Conservation (phyloP, 2,113 vertebrate genomes). For the Scalopus aquaticus region DNA sequence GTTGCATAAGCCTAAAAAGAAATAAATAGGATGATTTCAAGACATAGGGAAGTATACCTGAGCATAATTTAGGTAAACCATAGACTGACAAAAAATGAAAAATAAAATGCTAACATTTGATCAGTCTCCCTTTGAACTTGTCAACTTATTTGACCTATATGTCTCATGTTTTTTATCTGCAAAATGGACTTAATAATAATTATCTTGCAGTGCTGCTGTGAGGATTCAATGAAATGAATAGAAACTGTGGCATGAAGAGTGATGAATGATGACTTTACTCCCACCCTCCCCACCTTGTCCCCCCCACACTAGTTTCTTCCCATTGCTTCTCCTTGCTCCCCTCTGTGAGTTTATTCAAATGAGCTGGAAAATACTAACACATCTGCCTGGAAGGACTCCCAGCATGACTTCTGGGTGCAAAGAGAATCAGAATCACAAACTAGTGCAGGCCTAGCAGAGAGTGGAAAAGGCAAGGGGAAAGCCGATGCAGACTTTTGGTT, state of each 20-base stretch:
- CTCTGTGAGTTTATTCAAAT: slow-evolving; percentile 34
- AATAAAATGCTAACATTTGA: not conserved
- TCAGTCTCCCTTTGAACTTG: not conserved
- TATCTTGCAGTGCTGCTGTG: not conserved
- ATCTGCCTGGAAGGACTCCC: not conserved
- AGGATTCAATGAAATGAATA: not conserved
- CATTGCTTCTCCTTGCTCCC: not conserved
- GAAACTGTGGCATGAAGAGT: not conserved
- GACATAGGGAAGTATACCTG: not conserved
- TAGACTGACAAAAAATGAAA: not conserved
- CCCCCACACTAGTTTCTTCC: not conserved
- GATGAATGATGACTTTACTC: not conserved
- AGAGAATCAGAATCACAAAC: not conserved
- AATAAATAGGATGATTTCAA: not conserved
- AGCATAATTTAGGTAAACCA: not conserved
- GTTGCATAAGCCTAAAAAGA: not conserved
- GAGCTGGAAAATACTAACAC: not conserved
- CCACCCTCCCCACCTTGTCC: not conserved
- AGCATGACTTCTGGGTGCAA: not conserved
- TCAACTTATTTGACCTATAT: not conserved
- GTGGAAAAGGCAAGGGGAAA: not conserved
- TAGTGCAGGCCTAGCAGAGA: not conserved
- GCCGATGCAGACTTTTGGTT: not conserved
- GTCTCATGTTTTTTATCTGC: not conserved
- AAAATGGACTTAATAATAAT: not conserved